Conservation (phyloP, 2,113 vertebrate species). For the Atherinomorus stipes region DNA sequence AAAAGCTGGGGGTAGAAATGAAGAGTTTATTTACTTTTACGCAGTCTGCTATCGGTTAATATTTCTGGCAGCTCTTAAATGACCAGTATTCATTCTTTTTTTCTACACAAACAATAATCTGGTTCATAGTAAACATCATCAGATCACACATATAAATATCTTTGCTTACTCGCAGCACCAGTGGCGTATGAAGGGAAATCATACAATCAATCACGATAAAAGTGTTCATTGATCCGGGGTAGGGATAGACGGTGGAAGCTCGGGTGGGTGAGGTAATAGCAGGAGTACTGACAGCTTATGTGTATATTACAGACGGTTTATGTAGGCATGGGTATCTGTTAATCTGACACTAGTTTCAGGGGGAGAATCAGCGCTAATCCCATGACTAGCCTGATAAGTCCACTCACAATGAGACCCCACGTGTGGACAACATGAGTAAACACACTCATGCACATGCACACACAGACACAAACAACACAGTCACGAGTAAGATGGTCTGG, state of each 20-base stretch:
- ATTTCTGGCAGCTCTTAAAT: not conserved
- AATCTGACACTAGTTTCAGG: constrained; percentile 84
- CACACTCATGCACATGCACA: constrained; percentile 25
- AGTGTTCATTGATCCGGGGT: constrained; percentile 32
- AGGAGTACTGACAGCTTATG: constrained; percentile 68
- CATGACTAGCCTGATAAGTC: constrained; percentile 81
- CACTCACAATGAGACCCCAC: constrained; percentile 69
- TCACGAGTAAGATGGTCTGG: constrained; percentile 35
- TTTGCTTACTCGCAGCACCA: not conserved
- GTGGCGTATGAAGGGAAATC: not conserved
- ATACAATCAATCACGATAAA: constrained; percentile 11
- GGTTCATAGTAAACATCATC: not conserved
- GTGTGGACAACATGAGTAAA: constrained; percentile 51
- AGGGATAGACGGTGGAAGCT: constrained; percentile 16
- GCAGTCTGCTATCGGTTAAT: not conserved
- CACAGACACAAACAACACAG: constrained; percentile 37
- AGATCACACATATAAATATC: constrained; percentile 4
- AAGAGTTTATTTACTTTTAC: not conserved
- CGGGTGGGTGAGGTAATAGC: constrained; percentile 60
- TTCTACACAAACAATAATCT: not conserved
- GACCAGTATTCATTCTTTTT: not conserved
- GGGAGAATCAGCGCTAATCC: constrained; percentile 82
- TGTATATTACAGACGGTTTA: constrained; percentile 82
- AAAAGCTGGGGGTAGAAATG: not conserved
- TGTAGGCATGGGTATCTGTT: constrained; percentile 77